A percentile compares a stretch with the other conserved stretches of the same genome.
Evolutionary conservation across 2,113 vertebrate genomes (phyloP).

Genomic region (Embiotoca jacksoni): DNA sequence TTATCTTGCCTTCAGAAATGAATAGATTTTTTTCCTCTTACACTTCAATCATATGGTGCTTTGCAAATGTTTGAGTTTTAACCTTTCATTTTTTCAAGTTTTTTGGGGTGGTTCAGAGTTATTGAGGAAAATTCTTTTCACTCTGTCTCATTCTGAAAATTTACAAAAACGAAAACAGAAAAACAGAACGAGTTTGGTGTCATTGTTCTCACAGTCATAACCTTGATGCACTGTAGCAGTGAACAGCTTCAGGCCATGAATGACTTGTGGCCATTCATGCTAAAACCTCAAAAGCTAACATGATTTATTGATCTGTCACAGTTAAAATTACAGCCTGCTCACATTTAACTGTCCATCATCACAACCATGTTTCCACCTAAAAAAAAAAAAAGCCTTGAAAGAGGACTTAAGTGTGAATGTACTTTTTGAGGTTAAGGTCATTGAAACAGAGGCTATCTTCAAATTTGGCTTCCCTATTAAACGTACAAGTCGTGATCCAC

Average conservation of each 20-base stretch:
- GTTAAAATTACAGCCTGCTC: not conserved
- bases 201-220: not conserved
- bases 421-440: too few species aligned
- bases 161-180: too few species aligned
- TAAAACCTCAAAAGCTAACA: constrained; percentile 1
- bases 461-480: too few species aligned
- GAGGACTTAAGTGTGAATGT: too few species aligned
- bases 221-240: too few species aligned
- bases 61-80: constrained; percentile 28
- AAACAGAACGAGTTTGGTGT: not conserved
- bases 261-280: too few species aligned
- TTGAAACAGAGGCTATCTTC: too few species aligned
- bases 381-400: too few species aligned
- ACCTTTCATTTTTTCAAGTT: not conserved
- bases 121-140: too few species aligned
- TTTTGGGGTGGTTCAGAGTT: too few species aligned
- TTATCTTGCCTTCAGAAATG: constrained; percentile 45
- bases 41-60: constrained; percentile 2
- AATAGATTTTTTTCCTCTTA: constrained; percentile 17
- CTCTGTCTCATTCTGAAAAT: too few species aligned
- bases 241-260: not conserved
- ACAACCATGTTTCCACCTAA: not conserved
- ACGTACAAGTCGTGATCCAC: too few species aligned
- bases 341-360: not conserved
- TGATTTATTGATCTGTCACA: constrained; percentile 12